Evolutionary conservation across 2,888 invertebrate genomes (phyloP), one percentile per base, ranked within the genome.

Genomic region (Apodemia zela): DNA sequence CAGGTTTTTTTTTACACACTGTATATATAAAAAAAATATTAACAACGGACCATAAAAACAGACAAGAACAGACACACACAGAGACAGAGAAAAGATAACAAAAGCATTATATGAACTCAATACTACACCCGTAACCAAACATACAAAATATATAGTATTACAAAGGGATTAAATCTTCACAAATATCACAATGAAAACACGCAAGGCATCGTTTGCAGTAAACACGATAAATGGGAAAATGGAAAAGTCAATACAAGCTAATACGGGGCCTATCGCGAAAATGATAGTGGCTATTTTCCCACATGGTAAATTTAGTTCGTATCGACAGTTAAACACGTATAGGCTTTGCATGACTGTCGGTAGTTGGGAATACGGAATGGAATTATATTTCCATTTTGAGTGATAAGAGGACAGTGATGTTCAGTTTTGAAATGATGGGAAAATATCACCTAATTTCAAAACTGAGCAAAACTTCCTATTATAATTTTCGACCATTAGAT

Each of bases 101-200:
- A 45, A n/a, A 42, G 45, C 13, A 45, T n/a, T 45, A 45, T n/a
- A n/a, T 45, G 45, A 45, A 45, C n/a, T n/a, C 15, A 45, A 45
- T 13, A 45, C 45, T 45, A 45, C n/a, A n/a, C n/a, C 45, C 45
- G 45, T 45, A 45, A 45, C 45, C 25, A n/a, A 61, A 49, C 33
- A 47, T 66, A 68, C 29, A 54, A 54, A 54, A n/a, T n/a, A n/a
- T 54, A 25, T 25, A 54, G 29, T 57, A 57, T 88, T 87, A 85
- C 85, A 78, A 75, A 79, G 79, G 83, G 78, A 85, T 87, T 86
- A 87, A 71, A 79, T 82, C 81, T 87, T 85, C 82, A 84, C 87
- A 84, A 87, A 85, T 82, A 85, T 86, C 82, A 87, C 83, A 86
- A 84, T 83, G 80, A 79, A 79, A 80, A 85, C 89, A 88, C 85